Conservation (phyloP, 37 sponge, comb jelly and placozoan species). For the Beroe forskalii region DNA sequence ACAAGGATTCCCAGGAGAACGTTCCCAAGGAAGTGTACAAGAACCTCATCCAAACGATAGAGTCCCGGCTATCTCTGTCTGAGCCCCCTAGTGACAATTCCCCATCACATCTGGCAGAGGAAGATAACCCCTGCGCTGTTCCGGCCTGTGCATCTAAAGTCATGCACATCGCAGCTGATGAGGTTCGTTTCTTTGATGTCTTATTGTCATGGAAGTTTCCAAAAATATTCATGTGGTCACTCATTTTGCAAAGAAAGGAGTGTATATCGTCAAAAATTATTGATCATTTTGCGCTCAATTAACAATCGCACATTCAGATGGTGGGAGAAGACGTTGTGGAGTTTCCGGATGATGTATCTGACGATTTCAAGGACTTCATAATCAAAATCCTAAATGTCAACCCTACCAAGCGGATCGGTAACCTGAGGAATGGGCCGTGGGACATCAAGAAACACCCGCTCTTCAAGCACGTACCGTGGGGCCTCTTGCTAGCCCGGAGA, state of each 20-base stretch:
- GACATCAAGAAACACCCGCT: constrained; percentile 41
- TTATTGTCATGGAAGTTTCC: too few relatives aligned
- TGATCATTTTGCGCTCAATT: too few relatives aligned
- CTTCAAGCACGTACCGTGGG: constrained; percentile 6
- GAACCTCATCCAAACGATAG: neutral
- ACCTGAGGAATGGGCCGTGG: neutral
- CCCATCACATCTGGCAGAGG: neutral
- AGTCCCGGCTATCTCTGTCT: neutral
- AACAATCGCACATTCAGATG: neutral
- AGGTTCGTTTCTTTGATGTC: too few relatives aligned
- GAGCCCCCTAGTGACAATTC: neutral
- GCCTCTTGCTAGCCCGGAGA: neutral
- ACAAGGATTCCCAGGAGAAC: neutral
- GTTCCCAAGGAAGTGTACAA: neutral
- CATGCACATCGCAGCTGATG: neutral
- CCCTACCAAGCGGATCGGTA: constrained; percentile 44
- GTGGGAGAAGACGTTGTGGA: neutral
- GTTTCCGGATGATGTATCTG: constrained; percentile 33
- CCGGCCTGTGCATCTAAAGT: neutral
- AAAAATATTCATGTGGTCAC: too few relatives aligned
- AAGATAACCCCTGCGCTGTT: neutral
- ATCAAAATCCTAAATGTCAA: neutral
- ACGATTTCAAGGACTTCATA: constrained; percentile 14
- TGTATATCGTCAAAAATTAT: too few relatives aligned
- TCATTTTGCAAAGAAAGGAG: too few relatives aligned